Evolutionary conservation across 2,797 vertebrate genomes (phyloP).

Genomic region (Phataginus tricuspis): DNA sequence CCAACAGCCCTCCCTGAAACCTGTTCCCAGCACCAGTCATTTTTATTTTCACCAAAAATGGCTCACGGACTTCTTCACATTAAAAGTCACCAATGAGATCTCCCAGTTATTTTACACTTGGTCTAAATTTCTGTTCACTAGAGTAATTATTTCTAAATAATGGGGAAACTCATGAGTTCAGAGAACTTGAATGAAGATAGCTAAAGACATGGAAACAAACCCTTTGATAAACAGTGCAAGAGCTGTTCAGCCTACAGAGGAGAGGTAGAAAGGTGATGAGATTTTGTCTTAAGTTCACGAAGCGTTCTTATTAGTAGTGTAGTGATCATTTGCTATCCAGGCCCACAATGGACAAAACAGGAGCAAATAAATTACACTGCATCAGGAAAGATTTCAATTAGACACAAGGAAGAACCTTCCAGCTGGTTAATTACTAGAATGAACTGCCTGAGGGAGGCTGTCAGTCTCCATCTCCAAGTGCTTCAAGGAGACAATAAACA

Average conservation of each 20-base stretch:
- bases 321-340: background rate
- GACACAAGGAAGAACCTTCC: conserved; percentile 35
- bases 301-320: background rate
- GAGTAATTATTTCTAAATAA: background rate
- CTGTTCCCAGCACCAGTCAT: background rate
- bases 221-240: background rate
- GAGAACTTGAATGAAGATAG: background rate
- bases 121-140: background rate
- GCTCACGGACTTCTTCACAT: background rate
- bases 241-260: background rate
- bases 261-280: background rate
- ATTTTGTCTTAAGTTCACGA: conserved; percentile 31
- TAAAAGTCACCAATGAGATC: background rate
- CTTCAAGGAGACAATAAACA: background rate
- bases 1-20: background rate
- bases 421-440: conserved; percentile 43
- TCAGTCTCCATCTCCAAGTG: background rate
- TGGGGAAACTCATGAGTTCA: background rate
- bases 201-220: background rate
- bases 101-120: background rate
- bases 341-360: background rate
- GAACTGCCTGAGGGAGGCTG: background rate
- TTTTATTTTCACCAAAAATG: conserved; percentile 23
- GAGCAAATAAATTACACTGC: conserved; percentile 40
- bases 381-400: conserved; percentile 55